phyloP scores from a whole-genome alignment of 2,113 vertebrate genomes.

The Pelecanus crispus region DNA sequence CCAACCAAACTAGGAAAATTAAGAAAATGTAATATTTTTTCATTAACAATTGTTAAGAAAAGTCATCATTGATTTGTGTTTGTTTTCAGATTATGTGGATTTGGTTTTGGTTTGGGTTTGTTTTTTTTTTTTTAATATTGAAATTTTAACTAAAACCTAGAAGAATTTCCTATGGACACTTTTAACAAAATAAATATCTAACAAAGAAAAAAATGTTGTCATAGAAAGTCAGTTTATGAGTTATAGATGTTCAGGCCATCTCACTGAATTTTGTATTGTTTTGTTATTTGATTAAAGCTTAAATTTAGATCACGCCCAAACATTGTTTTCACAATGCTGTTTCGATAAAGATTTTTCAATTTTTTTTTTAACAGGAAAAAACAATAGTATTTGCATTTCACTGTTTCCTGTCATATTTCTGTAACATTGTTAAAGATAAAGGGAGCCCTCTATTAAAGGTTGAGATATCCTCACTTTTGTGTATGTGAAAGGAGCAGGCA shows the following conservation, averaged over 20 bases:
- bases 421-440: background rate
- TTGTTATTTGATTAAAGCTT: background rate
- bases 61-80: background rate
- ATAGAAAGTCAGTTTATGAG: background rate
- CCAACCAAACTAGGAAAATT: no score
- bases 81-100: background rate
- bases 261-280: background rate
- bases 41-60: background rate
- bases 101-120: background rate
- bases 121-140: background rate
- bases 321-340: background rate
- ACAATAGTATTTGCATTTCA: background rate
- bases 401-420: background rate
- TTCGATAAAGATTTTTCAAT: background rate
- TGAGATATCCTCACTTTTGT: background rate
- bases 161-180: background rate
- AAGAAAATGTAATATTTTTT: background rate
- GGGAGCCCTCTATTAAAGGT: background rate
- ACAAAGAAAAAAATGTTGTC: background rate
- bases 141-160: background rate
- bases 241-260: background rate
- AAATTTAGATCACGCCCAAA: background rate
- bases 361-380: background rate
- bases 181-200: background rate
- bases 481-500: background rate